These are phyloP conservation scores for Carassius gibelio DNA, from an alignment of 2,113 vertebrate species.

Conservation along the genomic window DNA sequence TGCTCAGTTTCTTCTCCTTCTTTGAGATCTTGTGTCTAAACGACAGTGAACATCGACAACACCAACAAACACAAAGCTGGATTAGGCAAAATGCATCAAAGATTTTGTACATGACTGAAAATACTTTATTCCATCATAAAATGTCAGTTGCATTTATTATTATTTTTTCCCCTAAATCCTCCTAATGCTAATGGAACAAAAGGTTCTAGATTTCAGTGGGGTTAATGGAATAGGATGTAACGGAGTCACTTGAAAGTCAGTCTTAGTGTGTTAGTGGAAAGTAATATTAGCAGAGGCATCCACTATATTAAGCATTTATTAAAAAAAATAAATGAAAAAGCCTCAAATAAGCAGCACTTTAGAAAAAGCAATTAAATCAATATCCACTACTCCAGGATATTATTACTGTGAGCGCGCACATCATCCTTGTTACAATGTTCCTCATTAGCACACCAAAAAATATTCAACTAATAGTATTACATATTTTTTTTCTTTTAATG, in stretches of 20 bases:
- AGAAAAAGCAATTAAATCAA: conserved; percentile 14
- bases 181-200: not conserved
- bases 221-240: conserved; percentile 4
- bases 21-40: conserved; percentile 81
- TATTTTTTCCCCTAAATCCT: not conserved
- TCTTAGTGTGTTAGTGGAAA: conserved; percentile 39
- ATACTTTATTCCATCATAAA: not conserved
- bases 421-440: not conserved
- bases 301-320: conserved; percentile 4
- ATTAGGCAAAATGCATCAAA: not conserved
- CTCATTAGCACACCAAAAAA: not conserved
- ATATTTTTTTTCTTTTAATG: not conserved
- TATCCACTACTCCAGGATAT: not conserved
- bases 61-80: not conserved
- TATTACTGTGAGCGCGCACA: not conserved
- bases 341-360: not conserved
- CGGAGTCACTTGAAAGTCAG: not conserved
- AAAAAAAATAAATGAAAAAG: not conserved
- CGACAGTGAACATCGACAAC: conserved; percentile 46
- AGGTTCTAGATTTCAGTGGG: not conserved
- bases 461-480: not conserved
- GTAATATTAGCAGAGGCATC: conserved; percentile 7
- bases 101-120: not conserved
- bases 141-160: not conserved
- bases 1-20: conserved; percentile 83